phyloP scores from a whole-genome alignment of 1,140 invertebrate genomes.

The Trichogramma pretiosum region DNA sequence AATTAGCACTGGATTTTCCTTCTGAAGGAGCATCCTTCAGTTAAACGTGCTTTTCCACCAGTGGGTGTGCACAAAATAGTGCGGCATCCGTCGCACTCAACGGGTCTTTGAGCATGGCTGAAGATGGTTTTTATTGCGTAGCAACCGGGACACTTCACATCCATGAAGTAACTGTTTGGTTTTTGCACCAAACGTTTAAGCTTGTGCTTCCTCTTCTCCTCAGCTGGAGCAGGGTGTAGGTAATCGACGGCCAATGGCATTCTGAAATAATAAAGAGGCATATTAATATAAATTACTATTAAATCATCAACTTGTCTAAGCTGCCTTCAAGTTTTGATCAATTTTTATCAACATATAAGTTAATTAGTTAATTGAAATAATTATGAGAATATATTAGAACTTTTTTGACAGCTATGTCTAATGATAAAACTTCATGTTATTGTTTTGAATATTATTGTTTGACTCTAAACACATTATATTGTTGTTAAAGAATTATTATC shows the following conservation, averaged over 20 bases:
- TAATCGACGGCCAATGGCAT: constrained; percentile 87
- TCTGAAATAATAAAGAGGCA: constrained; percentile 62
- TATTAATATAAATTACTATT: no score
- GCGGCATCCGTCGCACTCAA: constrained; percentile 95
- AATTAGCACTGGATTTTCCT: constrained; percentile 85
- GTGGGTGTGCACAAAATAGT: constrained; percentile 98
- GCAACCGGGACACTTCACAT: constrained; percentile 99
- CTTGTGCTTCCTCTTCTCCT: constrained; percentile 93
- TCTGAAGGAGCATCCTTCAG: constrained; percentile 95
- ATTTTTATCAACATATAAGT: no score
- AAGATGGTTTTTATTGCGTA: constrained; percentile 99
- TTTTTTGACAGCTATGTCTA: no score
- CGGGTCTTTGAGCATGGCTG: constrained; percentile 96
- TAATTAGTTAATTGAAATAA: no score
- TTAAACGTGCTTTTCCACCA: constrained; percentile 93
- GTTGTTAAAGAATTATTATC: no score
- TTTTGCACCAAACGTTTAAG: constrained; percentile 95
- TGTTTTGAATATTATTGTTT: no score
- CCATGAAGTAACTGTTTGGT: constrained; percentile 99
- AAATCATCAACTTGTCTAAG: no score
- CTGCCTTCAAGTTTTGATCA: no score
- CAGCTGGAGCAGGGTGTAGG: constrained; percentile 84
- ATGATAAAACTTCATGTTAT: no score
- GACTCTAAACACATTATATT: no score
- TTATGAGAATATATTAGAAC: no score